Evolutionary conservation across 2,113 vertebrate species (phyloP).

Genomic region (Butorides virescens): DNA sequence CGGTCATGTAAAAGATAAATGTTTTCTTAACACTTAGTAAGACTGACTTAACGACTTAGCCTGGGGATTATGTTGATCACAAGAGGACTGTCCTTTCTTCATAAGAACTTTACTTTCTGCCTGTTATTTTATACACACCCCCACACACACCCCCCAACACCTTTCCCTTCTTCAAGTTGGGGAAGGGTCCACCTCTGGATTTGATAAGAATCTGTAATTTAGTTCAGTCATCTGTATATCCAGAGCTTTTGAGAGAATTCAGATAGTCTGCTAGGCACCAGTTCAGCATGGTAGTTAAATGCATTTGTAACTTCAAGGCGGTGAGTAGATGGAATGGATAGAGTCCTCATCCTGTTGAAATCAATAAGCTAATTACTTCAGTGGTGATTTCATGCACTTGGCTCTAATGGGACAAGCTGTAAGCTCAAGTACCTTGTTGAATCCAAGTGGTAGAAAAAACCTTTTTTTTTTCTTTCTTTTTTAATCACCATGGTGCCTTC

Average conservation of each 20-base stretch:
- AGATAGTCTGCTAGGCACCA: neutral
- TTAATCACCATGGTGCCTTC: neutral
- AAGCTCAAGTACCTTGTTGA: neutral
- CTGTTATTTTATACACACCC: neutral
- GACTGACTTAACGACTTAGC: neutral
- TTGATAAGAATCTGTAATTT: neutral
- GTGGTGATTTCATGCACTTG: neutral
- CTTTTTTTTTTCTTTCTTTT: neutral
- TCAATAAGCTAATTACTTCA: conserved; percentile 7
- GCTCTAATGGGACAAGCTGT: neutral
- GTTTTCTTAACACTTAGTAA: neutral
- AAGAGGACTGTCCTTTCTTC: neutral
- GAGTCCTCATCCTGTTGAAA: neutral
- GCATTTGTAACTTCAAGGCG: neutral
- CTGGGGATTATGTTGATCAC: neutral
- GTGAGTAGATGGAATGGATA: neutral
- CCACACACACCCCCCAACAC: no score
- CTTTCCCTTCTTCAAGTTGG: neutral
- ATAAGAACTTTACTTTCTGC: neutral
- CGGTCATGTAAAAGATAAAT: neutral
- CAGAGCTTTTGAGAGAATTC: neutral
- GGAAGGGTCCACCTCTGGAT: neutral
- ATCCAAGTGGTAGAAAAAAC: neutral
- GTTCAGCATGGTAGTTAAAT: neutral
- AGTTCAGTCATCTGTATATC: neutral